Evolutionary conservation across 2,113 vertebrate genomes (phyloP).

Genomic region (Poecilia latipinna): DNA sequence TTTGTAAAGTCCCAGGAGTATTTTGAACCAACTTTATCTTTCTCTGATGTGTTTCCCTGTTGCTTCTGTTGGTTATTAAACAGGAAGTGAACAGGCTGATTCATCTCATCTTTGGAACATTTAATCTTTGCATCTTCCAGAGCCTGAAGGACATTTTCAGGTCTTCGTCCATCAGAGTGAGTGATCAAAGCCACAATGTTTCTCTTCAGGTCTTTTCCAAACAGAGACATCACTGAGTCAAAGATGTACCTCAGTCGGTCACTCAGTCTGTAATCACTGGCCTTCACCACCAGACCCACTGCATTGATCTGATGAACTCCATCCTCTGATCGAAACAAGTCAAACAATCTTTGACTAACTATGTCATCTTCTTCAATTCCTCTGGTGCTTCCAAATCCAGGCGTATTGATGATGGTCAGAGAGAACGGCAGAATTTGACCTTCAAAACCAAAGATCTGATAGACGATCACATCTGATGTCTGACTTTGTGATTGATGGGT

Average conservation of each 20-base stretch:
- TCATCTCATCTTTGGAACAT: constrained; percentile 18
- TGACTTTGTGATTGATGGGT: too few relatives aligned
- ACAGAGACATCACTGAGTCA: neutral
- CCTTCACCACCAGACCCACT: constrained; percentile 46
- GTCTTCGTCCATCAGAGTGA: constrained; percentile 2
- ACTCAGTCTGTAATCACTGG: neutral
- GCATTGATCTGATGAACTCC: constrained; percentile 18
- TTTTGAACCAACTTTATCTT: neutral
- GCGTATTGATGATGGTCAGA: too few relatives aligned
- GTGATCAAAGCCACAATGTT: neutral
- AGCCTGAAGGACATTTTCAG: constrained; percentile 4
- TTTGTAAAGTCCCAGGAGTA: neutral
- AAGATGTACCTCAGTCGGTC: neutral
- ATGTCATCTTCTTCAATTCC: neutral
- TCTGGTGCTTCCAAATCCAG: too few relatives aligned
- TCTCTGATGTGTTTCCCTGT: neutral
- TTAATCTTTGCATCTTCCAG: constrained; percentile 8
- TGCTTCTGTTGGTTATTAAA: constrained; percentile 5
- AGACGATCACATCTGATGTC: constrained; percentile 35
- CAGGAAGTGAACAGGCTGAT: constrained; percentile 2
- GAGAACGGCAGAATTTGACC: too few relatives aligned
- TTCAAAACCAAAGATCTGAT: neutral
- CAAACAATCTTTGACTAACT: neutral
- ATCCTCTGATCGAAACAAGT: constrained; percentile 13
- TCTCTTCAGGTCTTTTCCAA: constrained; percentile 22